phyloP scores from a whole-genome alignment of 2,888 invertebrate species.

The Acheta domesticus region DNA sequence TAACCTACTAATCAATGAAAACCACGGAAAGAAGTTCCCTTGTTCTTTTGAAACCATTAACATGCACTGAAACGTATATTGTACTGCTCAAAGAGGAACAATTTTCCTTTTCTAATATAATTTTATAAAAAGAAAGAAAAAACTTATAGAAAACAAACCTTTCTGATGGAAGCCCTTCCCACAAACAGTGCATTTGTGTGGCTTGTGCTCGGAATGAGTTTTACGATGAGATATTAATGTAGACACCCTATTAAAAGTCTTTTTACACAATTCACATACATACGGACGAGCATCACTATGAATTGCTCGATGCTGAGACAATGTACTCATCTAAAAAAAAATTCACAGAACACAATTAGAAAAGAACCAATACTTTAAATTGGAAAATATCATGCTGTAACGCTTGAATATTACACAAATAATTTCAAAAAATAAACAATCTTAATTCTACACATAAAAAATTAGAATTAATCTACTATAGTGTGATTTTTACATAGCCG shows the following conservation, averaged over 20 bases:
- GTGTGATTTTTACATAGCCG: too few species aligned
- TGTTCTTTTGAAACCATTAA: too few species aligned
- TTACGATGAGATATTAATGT: conserved; percentile 77
- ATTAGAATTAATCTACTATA: too few species aligned
- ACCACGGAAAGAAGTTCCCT: too few species aligned
- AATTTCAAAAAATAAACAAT: too few species aligned
- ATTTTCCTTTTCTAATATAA: too few species aligned
- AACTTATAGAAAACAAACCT: conserved; percentile 51
- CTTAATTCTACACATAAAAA: too few species aligned
- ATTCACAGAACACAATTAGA: conserved; percentile 35
- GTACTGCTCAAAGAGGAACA: too few species aligned
- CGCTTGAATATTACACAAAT: neutral
- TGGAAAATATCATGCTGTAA: neutral
- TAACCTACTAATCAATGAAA: too few species aligned
- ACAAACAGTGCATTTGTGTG: conserved; percentile 69
- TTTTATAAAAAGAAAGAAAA: too few species aligned
- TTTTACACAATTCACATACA: conserved; percentile 66
- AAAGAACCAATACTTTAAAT: neutral
- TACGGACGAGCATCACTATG: conserved; percentile 73
- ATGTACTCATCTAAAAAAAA: conserved; percentile 64
- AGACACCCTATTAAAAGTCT: conserved; percentile 74
- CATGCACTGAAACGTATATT: too few species aligned
- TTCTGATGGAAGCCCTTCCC: conserved; percentile 78
- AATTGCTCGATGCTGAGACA: conserved; percentile 74
- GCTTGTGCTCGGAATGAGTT: conserved; percentile 70